Percentiles rank a stretch among this genome's conserved stretches.
Evolutionary conservation across 1,140 invertebrate species (phyloP).

Genomic region (Drosophila leontia): DNA sequence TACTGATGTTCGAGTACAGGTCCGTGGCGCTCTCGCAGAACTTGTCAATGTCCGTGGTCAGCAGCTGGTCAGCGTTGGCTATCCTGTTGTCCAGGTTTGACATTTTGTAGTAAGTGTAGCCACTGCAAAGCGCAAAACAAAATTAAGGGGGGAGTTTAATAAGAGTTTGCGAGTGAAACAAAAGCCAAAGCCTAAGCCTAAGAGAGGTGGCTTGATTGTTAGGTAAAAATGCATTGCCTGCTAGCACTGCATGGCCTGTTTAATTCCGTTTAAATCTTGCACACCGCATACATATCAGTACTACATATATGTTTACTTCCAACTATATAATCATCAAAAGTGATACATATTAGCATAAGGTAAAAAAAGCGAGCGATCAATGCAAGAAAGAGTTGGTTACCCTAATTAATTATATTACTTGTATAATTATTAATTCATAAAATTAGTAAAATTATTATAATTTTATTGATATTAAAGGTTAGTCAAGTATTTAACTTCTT

Average conservation of each 20-base stretch:
- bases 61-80: conserved; percentile 97
- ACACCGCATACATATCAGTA: not conserved
- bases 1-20: conserved; percentile 98
- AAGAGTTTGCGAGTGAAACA: not conserved
- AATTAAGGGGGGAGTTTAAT: too few species aligned
- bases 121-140: conserved; percentile 86
- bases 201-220: not conserved
- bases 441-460: not conserved
- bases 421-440: too few species aligned
- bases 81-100: conserved; percentile 97
- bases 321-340: not conserved
- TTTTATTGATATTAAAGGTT: not conserved
- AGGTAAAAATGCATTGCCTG: not conserved
- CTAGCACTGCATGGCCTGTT: not conserved
- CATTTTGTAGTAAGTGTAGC: conserved; percentile 99
- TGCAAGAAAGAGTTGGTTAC: not conserved
- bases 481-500: not conserved
- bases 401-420: too few species aligned
- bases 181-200: not conserved
- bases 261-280: not conserved
- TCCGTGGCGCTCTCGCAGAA: conserved; percentile 98
- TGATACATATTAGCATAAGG: not conserved
- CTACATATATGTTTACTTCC: not conserved
- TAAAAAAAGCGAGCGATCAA: not conserved
- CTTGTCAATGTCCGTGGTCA: conserved; percentile 98